Evolutionary conservation across 2,113 vertebrate genomes (phyloP), one percentile per base, ranked within the genome.

Genomic region (Antechinus flavipes): DNA sequence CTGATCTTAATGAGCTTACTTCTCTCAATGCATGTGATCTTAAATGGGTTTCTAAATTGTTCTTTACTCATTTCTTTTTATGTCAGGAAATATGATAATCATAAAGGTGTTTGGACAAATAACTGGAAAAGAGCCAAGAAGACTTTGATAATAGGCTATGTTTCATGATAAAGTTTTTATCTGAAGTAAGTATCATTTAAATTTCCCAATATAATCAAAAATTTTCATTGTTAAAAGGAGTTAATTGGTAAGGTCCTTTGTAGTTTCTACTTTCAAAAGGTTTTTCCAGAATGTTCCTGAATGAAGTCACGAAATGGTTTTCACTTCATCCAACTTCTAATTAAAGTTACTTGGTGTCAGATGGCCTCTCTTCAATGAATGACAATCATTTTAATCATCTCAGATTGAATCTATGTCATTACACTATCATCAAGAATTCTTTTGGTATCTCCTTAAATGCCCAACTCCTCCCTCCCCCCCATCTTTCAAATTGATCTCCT

Each of bases 21-120:
- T 84, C 26, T 76, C 49, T 92, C 90, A 92, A 96, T 90, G 94
- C 52, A 61, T 89, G n/a, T 91, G 92, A 47, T 55, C 47, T 95
- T 95, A 53, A 54, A 92, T 94, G 68, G 3, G 8, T 30, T 94
- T 96, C n/a, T 84, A 84, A 90, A 47, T 49, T 92, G 91, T 55
- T 93, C 89, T 91, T 23, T 93, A 55, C 53, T 54, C 93, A 35
- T 3, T 92, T 96, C 35, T 93, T 53, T 91, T 95, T 92, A 42
- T 55, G 26, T 96, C 68, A 95, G 93, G 76, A 54, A 35, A 46
- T 93, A 90, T 91, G 54, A 94, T 53, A 53, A 54, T 91, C 54
- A 47, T 53, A 52, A 91, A 68, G 91, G 58, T 93, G 90, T 90
- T 90, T 22, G 89, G 46, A 89, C 93, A 54, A 24, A 14, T 47